Base-by-base conservation (phyloP, 2,888 invertebrate species). In the Parelbella ahira region DNA sequence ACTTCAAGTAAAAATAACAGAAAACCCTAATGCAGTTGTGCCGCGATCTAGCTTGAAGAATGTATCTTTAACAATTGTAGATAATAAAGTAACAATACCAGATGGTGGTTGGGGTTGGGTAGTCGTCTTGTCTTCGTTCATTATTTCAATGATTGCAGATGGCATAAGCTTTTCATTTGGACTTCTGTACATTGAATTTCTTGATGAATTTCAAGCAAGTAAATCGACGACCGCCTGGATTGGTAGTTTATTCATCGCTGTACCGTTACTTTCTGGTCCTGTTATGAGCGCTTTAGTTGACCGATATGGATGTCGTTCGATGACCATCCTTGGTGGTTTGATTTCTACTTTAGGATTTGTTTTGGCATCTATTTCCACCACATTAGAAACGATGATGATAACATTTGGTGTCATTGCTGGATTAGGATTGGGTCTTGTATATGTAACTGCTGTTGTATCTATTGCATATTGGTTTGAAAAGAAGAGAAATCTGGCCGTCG, bases 81-180 rank as follows among this genome's bases (percentile, higher is more conserved):
- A 58, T 5, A 56, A 49, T 9, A 87, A 89, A 53, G 88, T 90
- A 0, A 87, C 86, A 24, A 91, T 93, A 27, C 95, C 94, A 0
- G 95, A 95, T 57, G 95, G 95, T 0, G 95, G 93, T 1, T 96
- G 94, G 93, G 96, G 96, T 4, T 97, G 96, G 97, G 89, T 96
- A 9, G 94, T 98, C 1, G 97, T 98, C 0, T 73, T 93, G 21
- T 93, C 96, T 2, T 95, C 96, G 0, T 91, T 98, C 52, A 70
- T 96, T 24, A 92, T 97, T 43, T 96, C 96, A 9, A 91, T 96
- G 83, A 93, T 98, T 32, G 95, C 96, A 21, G 98, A 98, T 73
- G 98, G 98, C 0, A 92, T 97, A 42, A 95, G 96, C 34, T 97
- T 97, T 71, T 96, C 96, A 1, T 97, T 97, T 70, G 98, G 98